Conservation (phyloP, 64 coral and sea anemone species). For the Cladopsammia gracilis region DNA sequence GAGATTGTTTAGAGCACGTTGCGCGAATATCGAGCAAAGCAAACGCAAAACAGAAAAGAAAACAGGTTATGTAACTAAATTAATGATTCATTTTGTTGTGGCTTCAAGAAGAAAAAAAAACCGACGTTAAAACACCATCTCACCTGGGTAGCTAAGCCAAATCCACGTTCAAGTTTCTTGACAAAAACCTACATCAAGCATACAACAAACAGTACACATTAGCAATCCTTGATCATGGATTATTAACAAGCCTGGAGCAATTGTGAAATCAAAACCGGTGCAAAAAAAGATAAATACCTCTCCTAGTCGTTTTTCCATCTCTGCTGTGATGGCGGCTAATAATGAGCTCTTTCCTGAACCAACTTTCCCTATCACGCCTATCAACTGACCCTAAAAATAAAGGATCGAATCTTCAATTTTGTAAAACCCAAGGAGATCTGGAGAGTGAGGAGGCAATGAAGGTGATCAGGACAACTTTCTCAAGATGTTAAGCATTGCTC, state of each 20-base stretch:
- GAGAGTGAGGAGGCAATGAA: too few relatives aligned
- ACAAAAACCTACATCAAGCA: conserved; percentile 71
- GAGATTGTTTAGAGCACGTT: too few relatives aligned
- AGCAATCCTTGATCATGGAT: background rate
- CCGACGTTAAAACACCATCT: background rate
- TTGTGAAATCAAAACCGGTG: background rate
- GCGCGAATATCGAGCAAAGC: too few relatives aligned
- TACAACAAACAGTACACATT: background rate
- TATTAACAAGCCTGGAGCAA: background rate
- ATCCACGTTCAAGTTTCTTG: conserved; percentile 78
- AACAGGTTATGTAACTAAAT: background rate
- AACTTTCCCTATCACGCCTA: conserved; percentile 96
- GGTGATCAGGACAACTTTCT: too few relatives aligned
- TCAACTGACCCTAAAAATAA: conserved; percentile 74
- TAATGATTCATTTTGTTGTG: background rate
- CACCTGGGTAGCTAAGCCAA: conserved; percentile 94
- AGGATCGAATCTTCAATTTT: background rate
- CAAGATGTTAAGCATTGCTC: too few relatives aligned
- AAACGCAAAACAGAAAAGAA: too few relatives aligned
- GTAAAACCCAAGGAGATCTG: too few relatives aligned
- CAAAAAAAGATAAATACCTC: conserved; percentile 47
- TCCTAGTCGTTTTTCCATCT: conserved; percentile 86
- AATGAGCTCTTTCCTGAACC: conserved; percentile 95
- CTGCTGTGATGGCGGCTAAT: conserved; percentile 91
- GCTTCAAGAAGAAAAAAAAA: background rate